phyloP scores from a whole-genome alignment of 1,140 invertebrate genomes.

The Euschistus heros region DNA sequence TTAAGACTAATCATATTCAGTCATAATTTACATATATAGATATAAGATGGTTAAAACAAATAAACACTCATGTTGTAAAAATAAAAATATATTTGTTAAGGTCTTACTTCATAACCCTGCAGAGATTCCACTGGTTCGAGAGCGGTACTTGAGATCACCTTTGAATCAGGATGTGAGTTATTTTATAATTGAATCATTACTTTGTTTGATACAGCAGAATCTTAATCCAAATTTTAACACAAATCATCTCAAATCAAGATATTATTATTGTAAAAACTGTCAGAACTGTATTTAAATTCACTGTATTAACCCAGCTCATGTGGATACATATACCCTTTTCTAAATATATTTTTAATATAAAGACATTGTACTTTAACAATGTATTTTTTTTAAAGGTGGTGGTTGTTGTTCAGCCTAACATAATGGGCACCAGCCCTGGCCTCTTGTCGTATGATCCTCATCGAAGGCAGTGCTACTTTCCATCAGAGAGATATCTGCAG shows the following conservation, averaged over 20 bases:
- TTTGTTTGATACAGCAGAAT: too few relatives aligned
- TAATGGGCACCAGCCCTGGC: not conserved
- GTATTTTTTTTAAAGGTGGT: not conserved
- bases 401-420: conserved; percentile 18
- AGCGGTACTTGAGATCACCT: conserved; percentile 13
- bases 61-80: too few relatives aligned
- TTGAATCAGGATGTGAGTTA: not conserved
- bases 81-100: too few relatives aligned
- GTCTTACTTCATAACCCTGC: conserved; percentile 25
- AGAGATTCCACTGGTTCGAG: conserved; percentile 14
- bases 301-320: too few relatives aligned
- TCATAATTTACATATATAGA: too few relatives aligned
- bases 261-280: too few relatives aligned
- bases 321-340: too few relatives aligned
- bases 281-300: too few relatives aligned
- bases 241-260: too few relatives aligned
- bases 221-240: too few relatives aligned
- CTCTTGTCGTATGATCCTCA: conserved; percentile 17
- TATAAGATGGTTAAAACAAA: too few relatives aligned
- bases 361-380: not conserved
- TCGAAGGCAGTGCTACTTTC: conserved; percentile 42
- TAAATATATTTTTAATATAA: not conserved
- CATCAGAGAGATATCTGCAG: conserved; percentile 44
- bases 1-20: too few relatives aligned
- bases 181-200: not conserved